Evolutionary conservation across 2,113 vertebrate genomes (phyloP).

Genomic region (Calidris pygmaea): DNA sequence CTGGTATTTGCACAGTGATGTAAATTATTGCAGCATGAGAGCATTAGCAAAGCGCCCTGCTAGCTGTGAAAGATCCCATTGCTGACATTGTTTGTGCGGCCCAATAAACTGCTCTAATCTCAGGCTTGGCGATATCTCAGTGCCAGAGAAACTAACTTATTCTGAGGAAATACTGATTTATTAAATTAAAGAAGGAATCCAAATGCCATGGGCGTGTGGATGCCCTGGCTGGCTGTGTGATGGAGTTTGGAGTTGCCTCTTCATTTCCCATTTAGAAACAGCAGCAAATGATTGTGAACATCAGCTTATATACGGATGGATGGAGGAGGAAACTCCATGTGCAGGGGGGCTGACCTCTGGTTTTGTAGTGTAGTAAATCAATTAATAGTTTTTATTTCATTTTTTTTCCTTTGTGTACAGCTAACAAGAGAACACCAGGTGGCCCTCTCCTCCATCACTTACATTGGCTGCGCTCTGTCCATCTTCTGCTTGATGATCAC

Average conservation of each 20-base stretch:
- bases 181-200: neutral
- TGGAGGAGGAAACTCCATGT: neutral
- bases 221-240: neutral
- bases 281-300: neutral
- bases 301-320: fast-evolving
- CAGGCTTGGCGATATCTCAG: neutral
- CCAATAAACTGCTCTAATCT: neutral
- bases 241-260: neutral
- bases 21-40: neutral
- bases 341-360: neutral
- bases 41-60: neutral
- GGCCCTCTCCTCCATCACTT: conserved; percentile 94
- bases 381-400: neutral
- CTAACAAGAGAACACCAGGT: conserved; percentile 85
- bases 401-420: conserved; percentile 69
- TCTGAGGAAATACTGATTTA: neutral
- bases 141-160: neutral
- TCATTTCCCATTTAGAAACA: neutral
- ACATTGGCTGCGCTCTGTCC: conserved; percentile 92
- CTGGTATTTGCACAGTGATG: neutral
- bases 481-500: conserved; percentile 91
- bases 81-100: neutral
- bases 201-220: neutral
- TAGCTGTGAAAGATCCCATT: neutral
- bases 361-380: neutral